A percentile compares a stretch with the other conserved stretches of the same genome.
phyloP scores from a whole-genome alignment of 2,113 vertebrate genomes.

The Dunckerocampus dactyliophorus region DNA sequence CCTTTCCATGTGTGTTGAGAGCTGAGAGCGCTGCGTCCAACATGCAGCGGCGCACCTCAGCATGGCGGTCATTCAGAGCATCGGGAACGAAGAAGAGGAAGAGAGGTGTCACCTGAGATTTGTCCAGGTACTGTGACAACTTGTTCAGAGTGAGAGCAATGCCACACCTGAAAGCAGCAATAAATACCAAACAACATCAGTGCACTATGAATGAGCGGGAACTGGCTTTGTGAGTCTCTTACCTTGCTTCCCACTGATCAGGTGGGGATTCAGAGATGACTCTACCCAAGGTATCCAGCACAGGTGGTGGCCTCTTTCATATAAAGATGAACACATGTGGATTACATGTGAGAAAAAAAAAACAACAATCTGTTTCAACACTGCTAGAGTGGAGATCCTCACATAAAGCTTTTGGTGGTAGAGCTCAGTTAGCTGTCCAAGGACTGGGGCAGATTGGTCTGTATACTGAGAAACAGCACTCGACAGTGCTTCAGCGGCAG shows the following conservation, averaged over 20 bases:
- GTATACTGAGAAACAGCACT: conserved; percentile 83
- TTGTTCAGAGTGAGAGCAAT: conserved; percentile 93
- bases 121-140: conserved; percentile 86
- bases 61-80: conserved; percentile 91
- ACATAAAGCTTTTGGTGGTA: conserved; percentile 97
- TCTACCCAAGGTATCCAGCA: conserved; percentile 91
- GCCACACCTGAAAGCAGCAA: conserved; percentile 79
- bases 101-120: conserved; percentile 90
- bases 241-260: conserved; percentile 99
- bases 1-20: conserved; percentile 95
- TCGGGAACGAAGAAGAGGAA: conserved; percentile 97
- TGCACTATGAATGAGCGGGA: neutral
- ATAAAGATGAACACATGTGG: neutral
- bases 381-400: conserved; percentile 45
- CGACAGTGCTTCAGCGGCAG: conserved; percentile 88
- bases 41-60: conserved; percentile 95
- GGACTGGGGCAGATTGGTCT: conserved; percentile 80
- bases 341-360: neutral
- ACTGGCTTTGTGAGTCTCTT: conserved; percentile 23
- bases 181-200: conserved; percentile 4
- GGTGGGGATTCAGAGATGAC: conserved; percentile 95
- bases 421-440: conserved; percentile 85
- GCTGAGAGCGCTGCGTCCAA: conserved; percentile 91
- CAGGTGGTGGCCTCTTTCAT: conserved; percentile 87
- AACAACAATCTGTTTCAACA: neutral